Percentiles rank a stretch among this genome's conserved stretches.
Evolutionary conservation across 2,797 vertebrate species (phyloP).

Genomic region (Pagetopsis macropterus): DNA sequence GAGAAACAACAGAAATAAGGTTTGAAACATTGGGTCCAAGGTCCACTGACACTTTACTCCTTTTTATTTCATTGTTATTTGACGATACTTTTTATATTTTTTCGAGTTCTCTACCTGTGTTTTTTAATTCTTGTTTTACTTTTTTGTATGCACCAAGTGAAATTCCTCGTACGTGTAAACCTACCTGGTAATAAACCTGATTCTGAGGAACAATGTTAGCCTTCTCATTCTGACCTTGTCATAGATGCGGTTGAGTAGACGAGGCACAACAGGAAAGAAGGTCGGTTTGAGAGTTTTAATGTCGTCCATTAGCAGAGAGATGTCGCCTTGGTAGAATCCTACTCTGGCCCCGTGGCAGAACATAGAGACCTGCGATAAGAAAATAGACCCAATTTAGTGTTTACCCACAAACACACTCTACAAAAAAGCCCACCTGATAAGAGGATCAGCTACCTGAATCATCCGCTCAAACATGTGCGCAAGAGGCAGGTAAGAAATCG

Average conservation of each 20-base stretch:
- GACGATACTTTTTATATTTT: too few species aligned
- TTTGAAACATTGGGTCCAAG: neutral
- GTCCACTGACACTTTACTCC: too few species aligned
- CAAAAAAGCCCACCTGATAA: neutral
- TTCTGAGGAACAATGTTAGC: neutral
- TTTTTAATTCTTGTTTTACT: too few species aligned
- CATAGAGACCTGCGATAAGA: conserved; percentile 79
- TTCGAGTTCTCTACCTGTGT: too few species aligned
- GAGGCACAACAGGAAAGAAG: conserved; percentile 86
- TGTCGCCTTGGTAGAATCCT: conserved; percentile 87
- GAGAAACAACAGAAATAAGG: neutral
- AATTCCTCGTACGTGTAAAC: too few species aligned
- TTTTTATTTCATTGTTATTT: too few species aligned
- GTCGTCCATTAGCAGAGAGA: conserved; percentile 86
- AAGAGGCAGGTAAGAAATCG: conserved; percentile 88
- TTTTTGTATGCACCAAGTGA: too few species aligned
- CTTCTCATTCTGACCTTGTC: conserved; percentile 79
- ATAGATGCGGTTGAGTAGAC: conserved; percentile 86
- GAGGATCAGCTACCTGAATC: conserved; percentile 80
- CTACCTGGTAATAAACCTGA: too few species aligned
- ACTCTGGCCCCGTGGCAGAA: conserved; percentile 85
- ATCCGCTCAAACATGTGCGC: conserved; percentile 89
- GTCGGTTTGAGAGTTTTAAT: conserved; percentile 87
- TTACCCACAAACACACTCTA: neutral
- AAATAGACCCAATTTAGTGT: conserved; percentile 8